Evolutionary conservation across 2,113 vertebrate species (phyloP).

Genomic region (Connochaetes taurinus): DNA sequence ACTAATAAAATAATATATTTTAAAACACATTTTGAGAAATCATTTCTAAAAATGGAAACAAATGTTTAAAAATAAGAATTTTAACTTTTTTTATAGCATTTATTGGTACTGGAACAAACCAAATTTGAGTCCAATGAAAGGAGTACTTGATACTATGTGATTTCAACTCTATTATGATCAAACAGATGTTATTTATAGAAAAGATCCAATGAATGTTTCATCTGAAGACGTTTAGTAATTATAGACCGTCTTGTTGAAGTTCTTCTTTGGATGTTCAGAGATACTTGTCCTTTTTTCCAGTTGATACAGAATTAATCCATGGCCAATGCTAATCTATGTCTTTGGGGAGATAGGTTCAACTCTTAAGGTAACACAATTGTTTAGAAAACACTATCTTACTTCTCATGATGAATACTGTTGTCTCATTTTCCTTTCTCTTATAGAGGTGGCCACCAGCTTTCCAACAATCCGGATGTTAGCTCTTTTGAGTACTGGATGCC

Average conservation of each 20-base stretch:
- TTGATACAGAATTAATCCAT: neutral
- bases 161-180: neutral
- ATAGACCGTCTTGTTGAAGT: neutral
- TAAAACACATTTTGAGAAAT: neutral
- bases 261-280: neutral
- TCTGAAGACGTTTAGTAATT: neutral
- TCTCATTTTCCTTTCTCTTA: conserved; percentile 70
- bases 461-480: conserved; percentile 71
- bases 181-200: neutral
- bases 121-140: neutral
- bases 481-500: conserved; percentile 64
- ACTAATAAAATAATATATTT: neutral
- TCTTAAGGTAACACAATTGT: neutral
- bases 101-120: neutral
- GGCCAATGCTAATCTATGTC: neutral
- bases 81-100: neutral
- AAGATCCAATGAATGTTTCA: neutral
- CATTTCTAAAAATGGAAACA: neutral
- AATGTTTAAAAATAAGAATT: conserved; percentile 19
- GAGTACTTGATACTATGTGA: neutral
- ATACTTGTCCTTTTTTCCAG: neutral
- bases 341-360: neutral
- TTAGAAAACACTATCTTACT: neutral
- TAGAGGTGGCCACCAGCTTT: conserved; percentile 60
- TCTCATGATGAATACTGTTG: neutral